Percentiles rank a stretch among this genome's conserved stretches.
phyloP scores from a whole-genome alignment of 2,888 invertebrate species.

The Thumatha senex region DNA sequence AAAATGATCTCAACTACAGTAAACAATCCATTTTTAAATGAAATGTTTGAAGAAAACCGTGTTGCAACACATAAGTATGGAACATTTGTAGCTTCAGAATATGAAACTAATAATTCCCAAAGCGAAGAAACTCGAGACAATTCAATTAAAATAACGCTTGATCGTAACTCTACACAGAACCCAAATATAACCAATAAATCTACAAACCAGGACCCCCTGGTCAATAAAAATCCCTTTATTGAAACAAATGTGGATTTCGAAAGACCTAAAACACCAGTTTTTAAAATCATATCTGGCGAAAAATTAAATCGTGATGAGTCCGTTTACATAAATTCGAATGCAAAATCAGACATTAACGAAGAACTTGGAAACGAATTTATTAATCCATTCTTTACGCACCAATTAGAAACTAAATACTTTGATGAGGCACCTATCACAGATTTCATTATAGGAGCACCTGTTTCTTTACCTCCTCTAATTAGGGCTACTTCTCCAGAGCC shows the following conservation, averaged over 20 bases:
- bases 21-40: constrained; percentile 63
- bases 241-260: constrained; percentile 46
- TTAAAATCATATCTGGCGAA: constrained; percentile 66
- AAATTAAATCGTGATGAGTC: constrained; percentile 52
- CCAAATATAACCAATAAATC: not conserved
- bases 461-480: constrained; percentile 69
- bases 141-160: constrained; percentile 56
- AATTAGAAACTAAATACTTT: constrained; percentile 44
- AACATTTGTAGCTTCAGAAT: constrained; percentile 64
- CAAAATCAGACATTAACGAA: constrained; percentile 43
- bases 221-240: constrained; percentile 56
- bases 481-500: constrained; percentile 62
- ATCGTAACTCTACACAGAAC: constrained; percentile 41
- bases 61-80: constrained; percentile 57
- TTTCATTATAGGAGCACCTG: constrained; percentile 80
- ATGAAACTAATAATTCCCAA: constrained; percentile 69
- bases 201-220: constrained; percentile 31
- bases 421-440: constrained; percentile 57
- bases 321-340: constrained; percentile 50
- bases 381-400: constrained; percentile 68
- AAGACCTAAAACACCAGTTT: constrained; percentile 72
- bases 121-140: constrained; percentile 59
- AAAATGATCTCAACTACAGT: constrained; percentile 45
- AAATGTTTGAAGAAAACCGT: constrained; percentile 53
- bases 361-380: constrained; percentile 59